Percentiles rank a stretch among this genome's conserved stretches.
Evolutionary conservation across 2,113 vertebrate genomes (phyloP).

Genomic region (Porphyrio hochstetteri): DNA sequence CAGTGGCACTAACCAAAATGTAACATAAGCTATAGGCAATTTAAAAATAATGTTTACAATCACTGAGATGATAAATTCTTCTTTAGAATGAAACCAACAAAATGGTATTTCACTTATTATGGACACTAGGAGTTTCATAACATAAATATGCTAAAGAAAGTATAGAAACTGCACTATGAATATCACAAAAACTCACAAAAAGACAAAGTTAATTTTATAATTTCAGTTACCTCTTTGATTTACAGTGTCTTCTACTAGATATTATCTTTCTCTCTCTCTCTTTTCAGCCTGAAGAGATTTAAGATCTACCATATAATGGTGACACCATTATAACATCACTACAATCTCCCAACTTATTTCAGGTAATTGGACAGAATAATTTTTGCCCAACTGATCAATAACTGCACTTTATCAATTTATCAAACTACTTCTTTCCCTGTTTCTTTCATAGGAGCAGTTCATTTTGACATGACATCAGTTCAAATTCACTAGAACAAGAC

Average conservation of each 20-base stretch:
- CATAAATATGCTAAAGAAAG: neutral
- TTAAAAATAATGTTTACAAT: neutral
- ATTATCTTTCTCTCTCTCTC: neutral
- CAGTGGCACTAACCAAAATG: neutral
- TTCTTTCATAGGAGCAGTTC: neutral
- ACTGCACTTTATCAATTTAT: neutral
- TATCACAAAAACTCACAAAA: neutral
- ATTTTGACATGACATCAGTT: neutral
- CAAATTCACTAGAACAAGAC: neutral
- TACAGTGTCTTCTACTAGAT: neutral
- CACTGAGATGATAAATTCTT: neutral
- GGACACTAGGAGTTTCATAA: neutral
- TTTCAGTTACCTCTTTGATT: conserved; percentile 26
- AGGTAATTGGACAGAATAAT: neutral
- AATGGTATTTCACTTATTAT: neutral
- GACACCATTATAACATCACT: neutral
- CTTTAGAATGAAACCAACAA: conserved; percentile 33
- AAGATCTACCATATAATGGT: neutral
- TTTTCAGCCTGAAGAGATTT: neutral
- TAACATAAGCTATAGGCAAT: neutral
- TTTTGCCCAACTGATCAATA: neutral
- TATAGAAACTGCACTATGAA: neutral
- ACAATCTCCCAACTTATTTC: neutral
- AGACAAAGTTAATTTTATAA: neutral
- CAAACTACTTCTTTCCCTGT: neutral